A percentile compares a stretch with the other conserved stretches of the same genome.
Evolutionary conservation across 2,113 vertebrate genomes (phyloP).

Genomic region (Hippocampus barbouri): DNA sequence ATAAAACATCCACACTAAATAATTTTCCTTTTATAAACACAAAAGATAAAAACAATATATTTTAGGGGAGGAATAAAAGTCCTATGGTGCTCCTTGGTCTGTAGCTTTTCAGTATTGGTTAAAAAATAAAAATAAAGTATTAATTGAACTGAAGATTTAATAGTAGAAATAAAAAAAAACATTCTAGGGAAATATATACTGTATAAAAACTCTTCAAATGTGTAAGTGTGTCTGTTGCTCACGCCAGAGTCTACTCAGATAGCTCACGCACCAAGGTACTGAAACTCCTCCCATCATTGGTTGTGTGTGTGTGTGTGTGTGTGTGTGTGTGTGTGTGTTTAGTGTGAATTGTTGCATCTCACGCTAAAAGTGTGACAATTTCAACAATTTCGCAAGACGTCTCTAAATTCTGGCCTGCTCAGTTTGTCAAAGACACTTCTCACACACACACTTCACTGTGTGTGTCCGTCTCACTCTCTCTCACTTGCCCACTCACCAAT

Average conservation of each 20-base stretch:
- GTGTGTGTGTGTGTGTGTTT: conserved; percentile 18
- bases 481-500: conserved; percentile 7
- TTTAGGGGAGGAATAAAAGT: conserved; percentile 81
- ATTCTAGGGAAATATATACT: conserved; percentile 81
- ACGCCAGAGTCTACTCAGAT: conserved; percentile 52
- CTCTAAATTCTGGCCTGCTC: conserved; percentile 56
- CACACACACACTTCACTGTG: conserved; percentile 1
- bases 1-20: conserved; percentile 79
- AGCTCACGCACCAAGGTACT: conserved; percentile 49
- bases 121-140: conserved; percentile 72
- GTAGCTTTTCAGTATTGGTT: conserved; percentile 83
- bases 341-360: conserved; percentile 50
- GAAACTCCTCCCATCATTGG: conserved; percentile 51
- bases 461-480: not conserved
- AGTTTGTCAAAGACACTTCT: conserved; percentile 45
- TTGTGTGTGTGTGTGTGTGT: conserved; percentile 5
- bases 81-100: conserved; percentile 89
- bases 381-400: conserved; percentile 45
- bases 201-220: conserved; percentile 80
- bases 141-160: conserved; percentile 71
- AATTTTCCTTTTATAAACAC: conserved; percentile 75
- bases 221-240: conserved; percentile 53
- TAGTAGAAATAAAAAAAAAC: conserved; percentile 58
- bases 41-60: conserved; percentile 76
- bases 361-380: conserved; percentile 49